Evolutionary conservation across 2,888 invertebrate genomes (phyloP).

Genomic region (Drosophila picticornis): DNA sequence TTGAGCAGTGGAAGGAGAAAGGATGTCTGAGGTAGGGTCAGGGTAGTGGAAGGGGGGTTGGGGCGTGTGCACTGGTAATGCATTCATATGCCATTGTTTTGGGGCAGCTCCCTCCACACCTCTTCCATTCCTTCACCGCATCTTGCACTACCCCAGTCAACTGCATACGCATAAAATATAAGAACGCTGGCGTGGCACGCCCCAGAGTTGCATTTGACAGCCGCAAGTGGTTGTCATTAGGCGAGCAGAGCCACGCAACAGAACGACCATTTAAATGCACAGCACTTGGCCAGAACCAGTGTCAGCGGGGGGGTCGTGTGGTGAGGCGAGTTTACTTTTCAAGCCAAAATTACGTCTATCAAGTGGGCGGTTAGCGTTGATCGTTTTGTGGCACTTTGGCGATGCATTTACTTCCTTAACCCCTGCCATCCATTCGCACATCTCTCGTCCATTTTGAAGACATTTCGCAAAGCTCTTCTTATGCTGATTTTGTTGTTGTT

Average conservation of each 20-base stretch:
- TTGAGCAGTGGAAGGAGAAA: not conserved
- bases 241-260: slow-evolving; percentile 63
- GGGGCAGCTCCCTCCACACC: slow-evolving; percentile 26
- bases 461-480: slow-evolving; percentile 44
- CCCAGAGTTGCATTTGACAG: slow-evolving; percentile 77
- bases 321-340: slow-evolving; percentile 4
- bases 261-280: slow-evolving; percentile 78
- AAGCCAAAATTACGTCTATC: slow-evolving; percentile 72
- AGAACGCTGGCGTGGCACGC: slow-evolving; percentile 69
- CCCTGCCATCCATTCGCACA: not conserved
- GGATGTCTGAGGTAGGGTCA: not conserved
- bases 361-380: slow-evolving; percentile 75
- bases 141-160: not conserved
- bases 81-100: slow-evolving; percentile 77
- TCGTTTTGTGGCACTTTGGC: slow-evolving; percentile 74
- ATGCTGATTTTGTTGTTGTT: slow-evolving; percentile 43
- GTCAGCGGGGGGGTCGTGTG: not conserved
- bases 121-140: not conserved
- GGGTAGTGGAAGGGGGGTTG: not conserved
- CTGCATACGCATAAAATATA: slow-evolving; percentile 73
- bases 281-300: slow-evolving; percentile 43
- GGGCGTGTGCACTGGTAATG: slow-evolving; percentile 53
- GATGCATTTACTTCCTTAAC: slow-evolving; percentile 34
- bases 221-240: slow-evolving; percentile 81
- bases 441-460: slow-evolving; percentile 41